Conservation (phyloP, 2,888 invertebrate genomes). For the Cylindroiulus punctatus region DNA sequence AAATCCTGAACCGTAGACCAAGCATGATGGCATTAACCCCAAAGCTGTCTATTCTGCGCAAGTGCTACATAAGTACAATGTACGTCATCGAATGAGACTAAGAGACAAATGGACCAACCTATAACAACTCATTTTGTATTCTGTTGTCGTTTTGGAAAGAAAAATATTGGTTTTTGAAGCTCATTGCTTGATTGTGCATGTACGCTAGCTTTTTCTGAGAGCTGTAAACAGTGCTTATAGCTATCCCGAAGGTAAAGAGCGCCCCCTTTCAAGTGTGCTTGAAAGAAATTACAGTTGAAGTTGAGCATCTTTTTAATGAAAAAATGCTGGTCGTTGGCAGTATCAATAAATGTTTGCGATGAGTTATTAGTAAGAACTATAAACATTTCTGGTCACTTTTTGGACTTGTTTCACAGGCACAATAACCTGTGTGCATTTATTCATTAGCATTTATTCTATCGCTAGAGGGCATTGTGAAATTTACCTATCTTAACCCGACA, state of each 20-base stretch:
- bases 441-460: no score
- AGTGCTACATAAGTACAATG: not conserved
- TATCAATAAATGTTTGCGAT: no score
- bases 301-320: not conserved
- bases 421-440: no score
- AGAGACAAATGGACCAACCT: constrained; percentile 12
- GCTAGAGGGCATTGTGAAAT: no score
- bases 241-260: not conserved
- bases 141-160: not conserved
- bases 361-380: no score
- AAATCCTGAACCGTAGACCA: not conserved
- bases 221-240: not conserved
- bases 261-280: not conserved
- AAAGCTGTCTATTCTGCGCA: not conserved
- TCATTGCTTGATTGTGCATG: constrained; percentile 1
- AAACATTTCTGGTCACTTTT: no score
- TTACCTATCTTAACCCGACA: no score
- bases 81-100: constrained; percentile 19
- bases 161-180: constrained; percentile 19
- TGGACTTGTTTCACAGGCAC: no score
- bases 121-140: not conserved
- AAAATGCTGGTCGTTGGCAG: no score
- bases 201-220: not conserved
- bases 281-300: not conserved
- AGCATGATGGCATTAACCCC: not conserved